A percentile compares a stretch with the other conserved stretches of the same genome.
These are phyloP conservation scores for Marasmarcha lunaedactyla DNA, from an alignment of 2,888 invertebrate species.

Conservation along the genomic window DNA sequence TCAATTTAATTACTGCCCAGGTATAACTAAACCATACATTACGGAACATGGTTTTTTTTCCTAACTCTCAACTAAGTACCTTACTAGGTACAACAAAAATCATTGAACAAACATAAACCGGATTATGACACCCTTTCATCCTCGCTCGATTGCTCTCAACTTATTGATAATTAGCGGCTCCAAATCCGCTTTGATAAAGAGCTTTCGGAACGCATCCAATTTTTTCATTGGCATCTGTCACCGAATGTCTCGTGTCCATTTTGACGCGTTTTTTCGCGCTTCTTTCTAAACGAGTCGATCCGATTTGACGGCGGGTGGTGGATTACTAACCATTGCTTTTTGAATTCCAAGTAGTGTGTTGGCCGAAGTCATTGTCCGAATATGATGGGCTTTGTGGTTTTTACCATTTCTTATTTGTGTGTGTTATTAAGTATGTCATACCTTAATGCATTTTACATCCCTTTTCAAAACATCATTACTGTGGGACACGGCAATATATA, in stretches of 20 bases:
- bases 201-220: constrained; percentile 32
- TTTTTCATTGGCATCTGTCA: constrained; percentile 54
- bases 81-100: background rate
- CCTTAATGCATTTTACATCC: too few species aligned
- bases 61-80: too few species aligned
- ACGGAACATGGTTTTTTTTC: too few species aligned
- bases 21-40: background rate
- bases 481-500: too few species aligned
- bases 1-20: background rate
- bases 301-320: constrained; percentile 58
- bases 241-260: constrained; percentile 48
- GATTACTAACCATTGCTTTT: constrained; percentile 38
- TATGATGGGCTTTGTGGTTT: constrained; percentile 47
- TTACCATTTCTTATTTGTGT: constrained; percentile 11
- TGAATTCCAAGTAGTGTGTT: constrained; percentile 41
- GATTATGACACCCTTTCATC: constrained; percentile 23
- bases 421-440: too few species aligned
- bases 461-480: too few species aligned
- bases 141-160: constrained; percentile 32
- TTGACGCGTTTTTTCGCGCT: constrained; percentile 30
- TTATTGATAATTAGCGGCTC: constrained; percentile 35
- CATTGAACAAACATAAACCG: constrained; percentile 13
- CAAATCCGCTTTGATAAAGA: constrained; percentile 40
- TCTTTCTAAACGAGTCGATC: constrained; percentile 45
- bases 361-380: constrained; percentile 46